A percentile compares a stretch with the other conserved stretches of the same genome.
phyloP scores from a whole-genome alignment of 2,888 invertebrate species.

The Chrysodeixis includens region DNA sequence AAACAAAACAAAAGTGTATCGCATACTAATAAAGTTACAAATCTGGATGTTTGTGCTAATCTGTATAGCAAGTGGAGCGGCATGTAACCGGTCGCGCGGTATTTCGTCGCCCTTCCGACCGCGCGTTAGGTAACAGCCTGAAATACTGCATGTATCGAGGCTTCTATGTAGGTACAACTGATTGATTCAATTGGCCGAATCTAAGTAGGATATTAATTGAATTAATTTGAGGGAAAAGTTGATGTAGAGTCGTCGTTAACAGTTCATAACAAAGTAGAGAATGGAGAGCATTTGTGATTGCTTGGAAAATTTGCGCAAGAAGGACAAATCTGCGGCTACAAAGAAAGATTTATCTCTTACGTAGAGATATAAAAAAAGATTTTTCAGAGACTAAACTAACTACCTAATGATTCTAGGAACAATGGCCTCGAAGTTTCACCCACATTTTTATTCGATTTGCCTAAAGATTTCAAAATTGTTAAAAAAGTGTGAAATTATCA shows the following conservation, averaged over 20 bases:
- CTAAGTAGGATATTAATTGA: not conserved
- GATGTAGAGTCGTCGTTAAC: not conserved
- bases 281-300: not conserved
- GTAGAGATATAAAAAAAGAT: no score
- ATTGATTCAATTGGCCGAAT: not conserved
- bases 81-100: constrained; percentile 36
- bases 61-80: constrained; percentile 50
- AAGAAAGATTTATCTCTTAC: not conserved
- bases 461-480: not conserved
- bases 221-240: not conserved
- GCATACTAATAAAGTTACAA: constrained; percentile 13
- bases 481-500: not conserved
- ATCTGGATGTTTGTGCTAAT: constrained; percentile 47
- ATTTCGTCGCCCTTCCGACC: constrained; percentile 56
- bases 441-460: not conserved
- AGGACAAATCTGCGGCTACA: no score
- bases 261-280: not conserved
- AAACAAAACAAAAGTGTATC: not conserved
- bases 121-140: not conserved
- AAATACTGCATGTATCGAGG: not conserved
- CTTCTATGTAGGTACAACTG: not conserved
- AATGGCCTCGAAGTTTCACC: no score
- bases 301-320: no score
- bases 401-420: no score
- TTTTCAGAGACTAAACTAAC: no score